Base-by-base conservation (phyloP, 2,888 invertebrate species). In the Drosophila differens region DNA sequence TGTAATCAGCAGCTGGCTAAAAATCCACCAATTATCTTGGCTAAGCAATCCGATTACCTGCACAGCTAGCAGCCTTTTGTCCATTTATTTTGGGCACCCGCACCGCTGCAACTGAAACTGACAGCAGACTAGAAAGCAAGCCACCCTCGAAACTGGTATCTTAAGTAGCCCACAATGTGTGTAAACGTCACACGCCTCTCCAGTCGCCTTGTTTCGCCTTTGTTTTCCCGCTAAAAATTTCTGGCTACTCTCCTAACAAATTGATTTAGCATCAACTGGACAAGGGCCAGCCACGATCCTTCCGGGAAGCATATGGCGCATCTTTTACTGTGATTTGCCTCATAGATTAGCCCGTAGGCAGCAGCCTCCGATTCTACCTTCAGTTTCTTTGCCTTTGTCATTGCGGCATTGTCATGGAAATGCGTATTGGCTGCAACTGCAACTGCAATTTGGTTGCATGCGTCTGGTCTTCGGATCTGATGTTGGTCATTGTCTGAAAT, bases 171-270 rank as follows among this genome's bases (percentile, higher is more conserved):
- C 79, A 81, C 79, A 84, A 85, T 82, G 78, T 82, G 76, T 74
- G 81, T 78, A 85, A 91, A 91, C 73, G 91, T 91, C 91, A 78
- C 86, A 91, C 91, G 92, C 92, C 92, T 85, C 83, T 90, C 81
- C 76, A 80, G 81, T 74, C 80, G 80, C 74, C 74, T 79, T 57
- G 65, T 63, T 72, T 81, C 58, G 74, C 60, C 64, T 72, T 77
- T 67, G 66, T 74, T 73, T 79, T 86, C 79, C 78, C 69, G 67
- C 74, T 78, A 10, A 33, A 75, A 66, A 77, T 82, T 79, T 77
- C 81, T 65, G 74, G 69, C 73, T 76, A 74, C 74, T 72, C 67
- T 82, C 79, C 81, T 83, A 80, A 78, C 82, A 85, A 84, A 85
- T 82, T 90, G 83, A 84, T 89, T 81, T 83, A 74, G 70, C 80